Conservation (phyloP, 2,888 invertebrate species). For the Synanthedon vespiformis region DNA sequence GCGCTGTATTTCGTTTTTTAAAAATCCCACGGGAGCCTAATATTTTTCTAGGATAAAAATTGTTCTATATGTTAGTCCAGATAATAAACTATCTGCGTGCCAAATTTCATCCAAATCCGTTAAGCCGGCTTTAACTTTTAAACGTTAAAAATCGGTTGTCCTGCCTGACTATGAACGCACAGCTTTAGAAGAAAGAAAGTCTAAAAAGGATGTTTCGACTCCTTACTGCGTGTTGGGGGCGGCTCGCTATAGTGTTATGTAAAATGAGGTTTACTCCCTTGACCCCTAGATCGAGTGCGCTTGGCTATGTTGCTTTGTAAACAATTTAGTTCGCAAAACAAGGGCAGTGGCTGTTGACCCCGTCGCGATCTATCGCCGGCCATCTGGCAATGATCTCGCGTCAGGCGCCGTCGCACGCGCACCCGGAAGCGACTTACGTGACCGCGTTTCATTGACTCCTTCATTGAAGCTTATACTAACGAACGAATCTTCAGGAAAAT, state of each 20-base stretch:
- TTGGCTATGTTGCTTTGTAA: constrained; percentile 26
- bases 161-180: too few relatives aligned
- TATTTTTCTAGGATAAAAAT: too few relatives aligned
- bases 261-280: constrained; percentile 25
- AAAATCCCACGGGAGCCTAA: too few relatives aligned
- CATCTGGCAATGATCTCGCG: constrained; percentile 66
- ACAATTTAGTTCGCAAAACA: constrained; percentile 62
- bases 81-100: too few relatives aligned
- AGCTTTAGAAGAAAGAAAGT: too few relatives aligned
- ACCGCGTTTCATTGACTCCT: constrained; percentile 54
- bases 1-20: too few relatives aligned
- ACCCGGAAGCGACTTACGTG: constrained; percentile 57
- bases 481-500: not conserved
- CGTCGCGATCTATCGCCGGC: constrained; percentile 57
- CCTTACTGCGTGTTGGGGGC: too few relatives aligned
- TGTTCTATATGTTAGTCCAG: too few relatives aligned
- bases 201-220: too few relatives aligned
- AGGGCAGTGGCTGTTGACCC: constrained; percentile 69
- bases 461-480: not conserved
- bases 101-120: too few relatives aligned
- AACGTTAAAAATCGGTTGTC: too few relatives aligned
- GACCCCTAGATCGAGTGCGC: constrained; percentile 28
- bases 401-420: constrained; percentile 32
- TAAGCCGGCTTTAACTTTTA: too few relatives aligned
- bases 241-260: not conserved